A percentile compares a stretch with the other conserved stretches of the same genome.
These are phyloP conservation scores for Urocynchramus pylzowi DNA, from an alignment of 2,113 vertebrate species.

Conservation along the genomic window DNA sequence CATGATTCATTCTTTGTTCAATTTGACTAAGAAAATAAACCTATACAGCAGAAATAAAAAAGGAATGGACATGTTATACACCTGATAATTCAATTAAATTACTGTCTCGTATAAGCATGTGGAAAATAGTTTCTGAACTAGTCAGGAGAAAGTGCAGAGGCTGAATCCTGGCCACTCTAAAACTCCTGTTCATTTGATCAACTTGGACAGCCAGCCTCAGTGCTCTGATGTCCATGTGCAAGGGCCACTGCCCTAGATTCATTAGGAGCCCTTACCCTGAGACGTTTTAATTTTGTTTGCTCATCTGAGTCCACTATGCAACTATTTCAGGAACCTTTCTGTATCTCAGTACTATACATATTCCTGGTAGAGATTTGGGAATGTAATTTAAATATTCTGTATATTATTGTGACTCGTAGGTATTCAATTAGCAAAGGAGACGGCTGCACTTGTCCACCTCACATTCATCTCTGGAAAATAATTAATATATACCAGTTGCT, in stretches of 20 bases:
- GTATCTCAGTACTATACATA: not conserved
- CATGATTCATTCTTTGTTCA: not conserved
- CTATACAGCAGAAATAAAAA: not conserved
- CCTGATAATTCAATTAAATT: not conserved
- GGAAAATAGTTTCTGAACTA: not conserved
- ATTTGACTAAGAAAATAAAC: not conserved
- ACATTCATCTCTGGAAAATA: conserved; percentile 24
- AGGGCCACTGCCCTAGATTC: not conserved
- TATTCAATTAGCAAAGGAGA: not conserved
- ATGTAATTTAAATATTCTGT: not conserved
- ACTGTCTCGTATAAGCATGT: not conserved
- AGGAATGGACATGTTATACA: not conserved
- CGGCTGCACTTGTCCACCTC: not conserved
- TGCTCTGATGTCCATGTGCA: not conserved
- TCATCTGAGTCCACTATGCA: not conserved
- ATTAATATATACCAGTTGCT: not conserved
- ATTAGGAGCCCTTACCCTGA: not conserved
- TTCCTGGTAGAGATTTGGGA: not conserved
- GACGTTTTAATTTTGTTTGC: not conserved
- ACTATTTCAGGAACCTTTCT: not conserved
- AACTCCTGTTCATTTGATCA: not conserved
- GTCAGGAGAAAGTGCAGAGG: not conserved
- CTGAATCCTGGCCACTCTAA: not conserved
- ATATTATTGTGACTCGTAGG: not conserved
- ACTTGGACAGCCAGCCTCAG: not conserved